These are phyloP conservation scores for Babylonia areolata DNA, from an alignment of 1,140 invertebrate species.

Conservation along the genomic window DNA sequence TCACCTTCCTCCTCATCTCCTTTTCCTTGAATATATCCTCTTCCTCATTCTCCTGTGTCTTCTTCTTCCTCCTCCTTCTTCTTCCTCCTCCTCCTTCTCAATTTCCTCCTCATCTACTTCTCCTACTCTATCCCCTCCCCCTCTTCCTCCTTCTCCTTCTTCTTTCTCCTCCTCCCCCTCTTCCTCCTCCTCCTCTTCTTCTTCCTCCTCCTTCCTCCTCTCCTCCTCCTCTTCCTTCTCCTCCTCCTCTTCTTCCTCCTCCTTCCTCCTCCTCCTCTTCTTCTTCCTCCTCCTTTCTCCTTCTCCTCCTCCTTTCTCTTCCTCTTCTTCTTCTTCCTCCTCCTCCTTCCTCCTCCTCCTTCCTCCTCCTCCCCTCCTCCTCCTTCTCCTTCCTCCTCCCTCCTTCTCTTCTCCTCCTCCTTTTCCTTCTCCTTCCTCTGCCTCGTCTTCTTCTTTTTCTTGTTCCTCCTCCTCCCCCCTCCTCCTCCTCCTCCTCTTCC, in stretches of 20 bases:
- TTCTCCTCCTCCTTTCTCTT: neutral
- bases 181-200: too few species aligned
- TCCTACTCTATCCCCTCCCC: too few species aligned
- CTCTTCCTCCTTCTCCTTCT: too few species aligned
- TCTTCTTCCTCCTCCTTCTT: too few species aligned
- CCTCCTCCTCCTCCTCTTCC: neutral
- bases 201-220: neutral
- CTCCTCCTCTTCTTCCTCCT: neutral
- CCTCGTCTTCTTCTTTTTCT: neutral
- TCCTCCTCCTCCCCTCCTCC: neutral
- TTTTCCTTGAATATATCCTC: too few species aligned
- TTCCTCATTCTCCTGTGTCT: too few species aligned
- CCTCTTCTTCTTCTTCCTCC: neutral
- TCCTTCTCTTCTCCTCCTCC: neutral
- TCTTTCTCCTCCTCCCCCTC: too few species aligned
- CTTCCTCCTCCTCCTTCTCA: too few species aligned
- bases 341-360: neutral
- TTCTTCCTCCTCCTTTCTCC: neutral
- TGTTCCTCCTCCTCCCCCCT: neutral
- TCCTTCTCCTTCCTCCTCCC: constrained; percentile 4
- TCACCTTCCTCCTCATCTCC: too few species aligned
- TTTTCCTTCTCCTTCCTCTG: too few species aligned
- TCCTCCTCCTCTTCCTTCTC: neutral
- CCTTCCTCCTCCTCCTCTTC: neutral
- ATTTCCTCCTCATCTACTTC: too few species aligned